Evolutionary conservation across 2,113 vertebrate species (phyloP), one percentile per base, ranked within the genome.

Genomic region (Rhinogobius similis): DNA sequence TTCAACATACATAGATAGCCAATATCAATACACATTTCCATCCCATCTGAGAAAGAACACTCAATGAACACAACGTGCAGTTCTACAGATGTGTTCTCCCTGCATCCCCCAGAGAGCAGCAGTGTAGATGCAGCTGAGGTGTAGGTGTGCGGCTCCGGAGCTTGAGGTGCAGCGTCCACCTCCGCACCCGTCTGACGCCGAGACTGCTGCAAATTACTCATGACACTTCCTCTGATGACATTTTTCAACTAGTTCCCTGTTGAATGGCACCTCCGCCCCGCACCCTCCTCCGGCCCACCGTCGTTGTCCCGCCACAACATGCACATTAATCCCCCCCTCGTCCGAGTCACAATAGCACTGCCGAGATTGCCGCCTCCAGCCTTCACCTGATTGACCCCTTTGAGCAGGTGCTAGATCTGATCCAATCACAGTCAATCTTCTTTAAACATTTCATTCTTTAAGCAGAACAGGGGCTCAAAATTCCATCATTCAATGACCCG

Each of bases 381-480:
- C 74, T 82, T 82, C 83, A 86, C 82, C 87, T 86, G 88, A 88
- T 83, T 85, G 86, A 88, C 88, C 88, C 79, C 82, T 86, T 81
- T 85, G 89, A 92, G 89, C 89, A 91, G 91, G 87, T 91, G 92
- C 85, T 88, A 82, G 81, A 87, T 89, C 87, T 74, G 78, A 89
- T 89, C 86, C 90, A 91, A 91, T 88, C 85, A 85, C 86, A 82
- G 87, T 87, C 91, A 90, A 90, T 90, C 90, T 84, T 86, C 87
- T 88, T 86, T 86, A 88, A 85, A 86, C 88, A 91, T 88, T 90
- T 87, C 81, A 84, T 85, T 86, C 87, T 86, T 89, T 87, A 90
- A 90, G 86, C 82, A 86, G 86, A 87, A 86, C 84, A 86, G 88
- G 83, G 83, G 81, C 88, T 89, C 82, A 89, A 84, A 88, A 89